Evolutionary conservation across 2,797 vertebrate genomes (phyloP), one percentile per base, ranked within the genome.

Genomic region (Fistularia tabacaria): DNA sequence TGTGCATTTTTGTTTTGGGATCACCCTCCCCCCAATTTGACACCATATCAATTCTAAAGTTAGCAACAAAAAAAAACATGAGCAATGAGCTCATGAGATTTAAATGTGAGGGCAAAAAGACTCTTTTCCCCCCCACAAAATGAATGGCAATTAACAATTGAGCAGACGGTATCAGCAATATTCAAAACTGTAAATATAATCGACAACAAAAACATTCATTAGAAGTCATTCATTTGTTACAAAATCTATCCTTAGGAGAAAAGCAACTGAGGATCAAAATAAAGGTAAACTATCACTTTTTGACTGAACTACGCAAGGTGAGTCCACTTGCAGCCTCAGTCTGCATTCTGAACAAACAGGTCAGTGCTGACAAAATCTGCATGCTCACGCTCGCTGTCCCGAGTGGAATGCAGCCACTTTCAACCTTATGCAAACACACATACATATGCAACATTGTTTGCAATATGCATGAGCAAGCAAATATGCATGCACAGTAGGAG

Each of bases 311-410:
- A 9, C 60, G 61, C 15, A 15, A 64, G 51, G 46, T 1, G 62
- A 59, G 56, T 49, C 51, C 61, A 49, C 59, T 51, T 64, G 68
- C 38, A 68, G 58, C 64, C 49, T 58, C 11, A 9, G 25, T 40
- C 14, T 12, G 44, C 61, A 71, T 69, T 77, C 64, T 45, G 53
- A 49, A 54, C 0, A 3, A 58, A 47, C 60, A 62, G 54, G 52
- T 55, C 71, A 57, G 57, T 70, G 75, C 61, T 61, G 51, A 70
- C 11, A 7, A 48, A 46, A 74, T 74, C 60, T 62, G 69, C 63
- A 65, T 60, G 62, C 71, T 79, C 72, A 69, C 57, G 64, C 77
- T 69, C 66, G 75, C 54, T 49, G 62, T 12, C 59, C 62, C 42
- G 51, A 11, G 12, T 42, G 75, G 83, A 81, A 85, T 84, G 76